phyloP scores from a whole-genome alignment of 2,888 invertebrate species.

The Sialis lutaria region DNA sequence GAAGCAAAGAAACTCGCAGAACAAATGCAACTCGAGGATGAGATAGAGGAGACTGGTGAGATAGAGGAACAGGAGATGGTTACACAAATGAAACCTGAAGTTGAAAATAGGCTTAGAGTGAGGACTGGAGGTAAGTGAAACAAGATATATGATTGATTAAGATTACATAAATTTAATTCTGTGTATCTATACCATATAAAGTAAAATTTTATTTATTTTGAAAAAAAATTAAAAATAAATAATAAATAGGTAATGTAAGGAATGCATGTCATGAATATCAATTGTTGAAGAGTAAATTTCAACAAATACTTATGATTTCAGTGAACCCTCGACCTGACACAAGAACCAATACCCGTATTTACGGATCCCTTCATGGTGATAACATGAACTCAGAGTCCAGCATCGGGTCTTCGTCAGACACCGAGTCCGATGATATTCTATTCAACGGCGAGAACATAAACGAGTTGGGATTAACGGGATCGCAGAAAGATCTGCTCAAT shows the following conservation, averaged over 20 bases:
- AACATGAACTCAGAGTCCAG: conserved; percentile 3
- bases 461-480: not conserved
- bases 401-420: conserved; percentile 1
- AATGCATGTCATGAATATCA: too few relatives aligned
- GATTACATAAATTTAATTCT: not conserved
- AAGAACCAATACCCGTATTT: conserved; percentile 3
- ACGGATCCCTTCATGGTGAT: conserved; percentile 3
- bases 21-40: conserved; percentile 16
- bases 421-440: conserved; percentile 4
- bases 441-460: conserved; percentile 4
- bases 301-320: not conserved
- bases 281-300: not conserved
- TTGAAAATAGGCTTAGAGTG: conserved; percentile 30
- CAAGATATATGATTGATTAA: not conserved
- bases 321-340: conserved; percentile 2
- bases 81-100: conserved; percentile 22
- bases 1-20: conserved; percentile 20
- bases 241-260: too few relatives aligned
- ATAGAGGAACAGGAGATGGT: conserved; percentile 12
- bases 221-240: not conserved
- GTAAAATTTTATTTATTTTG: not conserved
- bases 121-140: conserved; percentile 32
- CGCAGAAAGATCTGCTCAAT: not conserved
- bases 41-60: conserved; percentile 12
- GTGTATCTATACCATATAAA: too few relatives aligned